These are phyloP conservation scores for Proteles cristata DNA, from an alignment of 2,113 vertebrate species.

Conservation along the genomic window DNA sequence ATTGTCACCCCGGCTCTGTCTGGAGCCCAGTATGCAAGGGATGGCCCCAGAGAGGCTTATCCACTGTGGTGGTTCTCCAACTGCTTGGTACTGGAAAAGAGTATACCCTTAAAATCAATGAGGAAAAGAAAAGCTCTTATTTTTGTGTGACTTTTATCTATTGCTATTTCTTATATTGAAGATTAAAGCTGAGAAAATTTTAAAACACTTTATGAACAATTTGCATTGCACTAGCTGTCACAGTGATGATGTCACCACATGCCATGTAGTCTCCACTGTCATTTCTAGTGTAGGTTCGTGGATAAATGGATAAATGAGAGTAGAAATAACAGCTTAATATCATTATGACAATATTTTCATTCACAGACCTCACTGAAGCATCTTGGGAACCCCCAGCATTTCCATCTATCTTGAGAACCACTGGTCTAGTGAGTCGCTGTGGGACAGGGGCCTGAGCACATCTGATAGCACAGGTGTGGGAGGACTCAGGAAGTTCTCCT, in stretches of 20 bases:
- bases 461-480: background rate
- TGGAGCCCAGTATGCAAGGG: too few species aligned
- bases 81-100: background rate
- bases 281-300: background rate
- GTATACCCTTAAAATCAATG: background rate
- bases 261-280: background rate
- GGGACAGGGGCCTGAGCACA: background rate
- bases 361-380: background rate
- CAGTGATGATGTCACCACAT: background rate
- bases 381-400: background rate
- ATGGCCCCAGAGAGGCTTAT: background rate
- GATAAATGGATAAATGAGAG: too few species aligned
- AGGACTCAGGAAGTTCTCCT: background rate
- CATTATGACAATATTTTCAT: background rate
- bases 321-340: background rate
- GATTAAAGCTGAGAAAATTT: background rate
- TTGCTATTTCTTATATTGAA: background rate
- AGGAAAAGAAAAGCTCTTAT: background rate
- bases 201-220: background rate
- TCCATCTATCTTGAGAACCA: background rate
- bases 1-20: background rate
- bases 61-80: background rate
- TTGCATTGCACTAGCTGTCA: background rate
- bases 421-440: too few species aligned
- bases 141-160: background rate